Evolutionary conservation across 2,888 invertebrate species (phyloP).

Genomic region (Drosophila sordidapex): DNA sequence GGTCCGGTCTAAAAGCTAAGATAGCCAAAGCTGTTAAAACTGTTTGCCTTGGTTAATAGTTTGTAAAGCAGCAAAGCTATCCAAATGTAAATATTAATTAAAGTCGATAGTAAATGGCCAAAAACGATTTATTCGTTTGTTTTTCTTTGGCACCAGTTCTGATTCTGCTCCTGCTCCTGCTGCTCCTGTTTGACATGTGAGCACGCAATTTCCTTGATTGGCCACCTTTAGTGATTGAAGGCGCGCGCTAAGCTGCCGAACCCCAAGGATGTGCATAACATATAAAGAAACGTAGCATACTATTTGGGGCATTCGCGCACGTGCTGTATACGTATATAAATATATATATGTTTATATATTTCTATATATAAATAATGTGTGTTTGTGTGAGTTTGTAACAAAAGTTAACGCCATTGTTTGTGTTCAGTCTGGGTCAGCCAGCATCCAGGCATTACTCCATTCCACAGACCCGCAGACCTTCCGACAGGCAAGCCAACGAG

Average conservation of each 20-base stretch:
- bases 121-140: slow-evolving; percentile 67
- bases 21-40: slow-evolving; percentile 77
- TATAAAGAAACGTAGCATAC: slow-evolving; percentile 67
- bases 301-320: slow-evolving; percentile 49
- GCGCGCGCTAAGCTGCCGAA: slow-evolving; percentile 63
- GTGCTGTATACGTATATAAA: not conserved
- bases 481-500: slow-evolving; percentile 68
- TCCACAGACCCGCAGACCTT: slow-evolving; percentile 3
- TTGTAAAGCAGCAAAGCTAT: slow-evolving; percentile 48
- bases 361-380: not conserved
- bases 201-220: slow-evolving; percentile 81
- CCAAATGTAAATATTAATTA: slow-evolving; percentile 78
- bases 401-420: slow-evolving; percentile 75
- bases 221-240: slow-evolving; percentile 71
- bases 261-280: slow-evolving; percentile 62
- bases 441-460: slow-evolving; percentile 52
- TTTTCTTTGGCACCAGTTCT: slow-evolving; percentile 32
- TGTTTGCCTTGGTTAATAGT: slow-evolving; percentile 77
- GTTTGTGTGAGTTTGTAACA: slow-evolving; percentile 18
- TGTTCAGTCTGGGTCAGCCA: slow-evolving; percentile 57
- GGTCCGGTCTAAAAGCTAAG: slow-evolving; percentile 63
- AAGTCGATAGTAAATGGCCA: slow-evolving; percentile 81
- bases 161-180: not conserved
- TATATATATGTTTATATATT: not conserved
- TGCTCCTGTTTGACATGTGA: slow-evolving; percentile 74